Evolutionary conservation across 2,113 vertebrate genomes (phyloP).

Genomic region (Romanogobio albipinnatus): DNA sequence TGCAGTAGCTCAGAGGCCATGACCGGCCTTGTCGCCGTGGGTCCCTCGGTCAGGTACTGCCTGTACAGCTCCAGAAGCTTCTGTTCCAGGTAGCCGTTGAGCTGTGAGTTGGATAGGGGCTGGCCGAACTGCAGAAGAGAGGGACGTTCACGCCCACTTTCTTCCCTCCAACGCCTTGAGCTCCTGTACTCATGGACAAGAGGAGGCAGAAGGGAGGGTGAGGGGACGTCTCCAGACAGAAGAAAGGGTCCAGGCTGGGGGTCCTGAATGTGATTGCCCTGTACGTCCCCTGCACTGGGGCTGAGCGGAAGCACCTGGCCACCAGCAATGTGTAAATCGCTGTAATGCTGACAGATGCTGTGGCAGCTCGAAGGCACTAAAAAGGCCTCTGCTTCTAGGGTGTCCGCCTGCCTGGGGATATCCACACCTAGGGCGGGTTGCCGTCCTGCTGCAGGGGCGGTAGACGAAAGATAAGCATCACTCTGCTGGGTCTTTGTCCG

Average conservation of each 20-base stretch:
- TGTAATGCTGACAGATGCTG: conserved; percentile 95
- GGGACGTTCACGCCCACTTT: conserved; percentile 80
- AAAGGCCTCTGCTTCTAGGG: conserved; percentile 78
- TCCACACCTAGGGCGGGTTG: conserved; percentile 71
- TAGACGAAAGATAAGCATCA: conserved; percentile 2
- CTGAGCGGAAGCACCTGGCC: conserved; percentile 88
- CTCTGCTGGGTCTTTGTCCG: neutral
- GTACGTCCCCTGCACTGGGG: conserved; percentile 72
- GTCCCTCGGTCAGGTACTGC: conserved; percentile 88
- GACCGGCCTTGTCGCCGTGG: conserved; percentile 78
- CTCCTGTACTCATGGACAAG: conserved; percentile 52
- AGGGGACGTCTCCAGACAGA: conserved; percentile 87
- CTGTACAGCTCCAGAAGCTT: conserved; percentile 92
- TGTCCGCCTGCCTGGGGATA: conserved; percentile 66
- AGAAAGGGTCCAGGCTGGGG: conserved; percentile 80
- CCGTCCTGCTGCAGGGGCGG: conserved; percentile 47
- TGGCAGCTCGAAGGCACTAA: conserved; percentile 91
- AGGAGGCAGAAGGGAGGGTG: conserved; percentile 63
- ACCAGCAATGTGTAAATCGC: conserved; percentile 90
- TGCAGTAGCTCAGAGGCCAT: conserved; percentile 90
- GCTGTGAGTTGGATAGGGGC: conserved; percentile 88
- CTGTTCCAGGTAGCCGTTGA: conserved; percentile 93
- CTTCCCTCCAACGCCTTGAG: conserved; percentile 82
- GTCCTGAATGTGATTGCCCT: conserved; percentile 71
- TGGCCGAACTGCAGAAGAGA: conserved; percentile 82